These are phyloP conservation scores for Plecturocebus donacophilus DNA, from an alignment of 2,113 vertebrate species.

Conservation along the genomic window DNA sequence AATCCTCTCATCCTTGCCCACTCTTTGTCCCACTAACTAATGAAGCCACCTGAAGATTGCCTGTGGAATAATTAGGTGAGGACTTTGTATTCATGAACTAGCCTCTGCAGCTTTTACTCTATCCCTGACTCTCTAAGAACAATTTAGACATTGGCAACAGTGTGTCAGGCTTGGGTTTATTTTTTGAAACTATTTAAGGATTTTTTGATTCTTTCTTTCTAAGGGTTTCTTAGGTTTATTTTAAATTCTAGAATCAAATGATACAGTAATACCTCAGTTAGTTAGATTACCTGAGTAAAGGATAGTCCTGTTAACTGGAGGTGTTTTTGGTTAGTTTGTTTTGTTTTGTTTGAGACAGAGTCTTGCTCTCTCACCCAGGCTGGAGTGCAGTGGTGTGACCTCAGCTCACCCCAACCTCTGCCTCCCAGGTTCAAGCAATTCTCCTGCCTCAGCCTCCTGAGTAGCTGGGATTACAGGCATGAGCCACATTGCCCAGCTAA, in stretches of 20 bases:
- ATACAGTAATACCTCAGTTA: neutral
- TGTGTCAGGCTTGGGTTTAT: neutral
- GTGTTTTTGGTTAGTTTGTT: neutral
- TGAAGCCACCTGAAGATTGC: neutral
- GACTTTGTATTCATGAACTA: neutral
- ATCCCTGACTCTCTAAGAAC: neutral
- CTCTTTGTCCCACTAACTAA: too few species aligned
- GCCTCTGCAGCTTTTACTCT: neutral
- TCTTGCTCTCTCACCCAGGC: too few species aligned
- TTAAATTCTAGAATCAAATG: neutral
- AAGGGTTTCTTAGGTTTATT: neutral
- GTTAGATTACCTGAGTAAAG: neutral
- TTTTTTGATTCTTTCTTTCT: neutral
- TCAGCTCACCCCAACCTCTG: too few species aligned
- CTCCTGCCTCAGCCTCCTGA: too few species aligned
- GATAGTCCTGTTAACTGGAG: neutral
- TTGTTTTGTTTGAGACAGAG: too few species aligned
- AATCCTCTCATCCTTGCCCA: neutral
- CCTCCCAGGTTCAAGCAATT: too few species aligned
- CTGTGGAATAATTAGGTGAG: neutral
- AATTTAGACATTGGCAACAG: neutral
- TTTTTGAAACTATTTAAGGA: neutral
- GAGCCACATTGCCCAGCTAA: too few species aligned
- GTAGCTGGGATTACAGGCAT: too few species aligned
- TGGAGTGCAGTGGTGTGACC: too few species aligned